A percentile compares a stretch with the other conserved stretches of the same genome.
phyloP scores from a whole-genome alignment of 2,113 vertebrate species.

The Dermatemys mawii region DNA sequence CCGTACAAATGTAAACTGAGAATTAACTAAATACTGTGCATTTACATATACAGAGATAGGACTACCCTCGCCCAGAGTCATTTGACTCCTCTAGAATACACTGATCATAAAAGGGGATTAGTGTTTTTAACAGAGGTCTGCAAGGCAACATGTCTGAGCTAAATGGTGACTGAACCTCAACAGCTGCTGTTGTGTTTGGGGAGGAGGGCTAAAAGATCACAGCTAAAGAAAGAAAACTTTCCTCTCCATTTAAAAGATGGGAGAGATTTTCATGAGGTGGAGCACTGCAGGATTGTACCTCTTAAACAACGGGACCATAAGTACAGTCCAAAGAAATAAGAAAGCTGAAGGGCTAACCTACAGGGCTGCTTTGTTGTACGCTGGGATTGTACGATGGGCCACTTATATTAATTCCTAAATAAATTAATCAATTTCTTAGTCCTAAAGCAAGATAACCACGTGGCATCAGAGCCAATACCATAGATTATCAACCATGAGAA shows the following conservation, averaged over 20 bases:
- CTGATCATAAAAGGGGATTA: not conserved
- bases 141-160: not conserved
- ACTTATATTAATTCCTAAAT: not conserved
- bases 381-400: not conserved
- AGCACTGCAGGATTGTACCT: not conserved
- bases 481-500: not conserved
- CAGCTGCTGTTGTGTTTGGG: not conserved
- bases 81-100: not conserved
- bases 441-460: not conserved
- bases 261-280: not conserved
- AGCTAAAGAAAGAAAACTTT: not conserved
- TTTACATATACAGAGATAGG: not conserved
- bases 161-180: not conserved
- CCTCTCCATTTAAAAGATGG: not conserved
- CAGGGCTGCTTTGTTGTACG: not conserved
- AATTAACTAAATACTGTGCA: not conserved
- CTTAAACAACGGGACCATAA: not conserved
- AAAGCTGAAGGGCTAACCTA: not conserved
- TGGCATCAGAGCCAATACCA: not conserved
- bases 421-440: not conserved
- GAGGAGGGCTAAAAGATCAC: not conserved
- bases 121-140: not conserved
- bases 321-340: not conserved
- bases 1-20: not conserved
- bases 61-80: not conserved